Percentiles rank a stretch among this genome's conserved stretches.
phyloP scores from a whole-genome alignment of 1,140 invertebrate species.

The Dendrolimus kikuchii region DNA sequence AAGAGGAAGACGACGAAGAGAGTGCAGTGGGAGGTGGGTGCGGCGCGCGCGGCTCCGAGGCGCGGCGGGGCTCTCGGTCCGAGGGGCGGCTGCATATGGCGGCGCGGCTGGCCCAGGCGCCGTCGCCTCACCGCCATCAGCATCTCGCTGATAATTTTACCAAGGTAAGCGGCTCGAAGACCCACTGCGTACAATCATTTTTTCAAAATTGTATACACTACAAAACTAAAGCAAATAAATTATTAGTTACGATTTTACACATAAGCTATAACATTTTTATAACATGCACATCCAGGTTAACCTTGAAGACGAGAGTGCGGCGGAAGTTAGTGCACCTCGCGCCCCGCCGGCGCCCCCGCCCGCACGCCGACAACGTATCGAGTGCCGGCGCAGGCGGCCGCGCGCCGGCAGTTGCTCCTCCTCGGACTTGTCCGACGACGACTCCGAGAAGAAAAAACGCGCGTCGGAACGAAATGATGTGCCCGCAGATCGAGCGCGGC shows the following conservation, averaged over 20 bases:
- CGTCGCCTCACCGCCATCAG: slow-evolving; percentile 23
- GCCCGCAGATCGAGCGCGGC: slow-evolving; percentile 73
- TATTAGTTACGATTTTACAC: too few species aligned
- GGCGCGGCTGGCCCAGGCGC: slow-evolving; percentile 23
- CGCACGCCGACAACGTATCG: slow-evolving; percentile 38
- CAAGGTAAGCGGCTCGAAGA: slow-evolving; percentile 23
- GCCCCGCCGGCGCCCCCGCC: slow-evolving; percentile 29
- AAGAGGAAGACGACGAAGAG: slow-evolving; percentile 87
- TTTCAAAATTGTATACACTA: too few species aligned
- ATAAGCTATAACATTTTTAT: too few species aligned
- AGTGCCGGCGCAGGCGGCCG: slow-evolving; percentile 72
- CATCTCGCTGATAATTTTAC: slow-evolving; percentile 43
- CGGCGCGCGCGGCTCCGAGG: slow-evolving; percentile 40
- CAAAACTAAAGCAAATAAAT: too few species aligned
- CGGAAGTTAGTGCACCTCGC: slow-evolving; percentile 13
- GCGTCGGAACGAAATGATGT: slow-evolving; percentile 79
- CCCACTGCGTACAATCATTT: too few species aligned
- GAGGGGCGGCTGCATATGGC: slow-evolving; percentile 66
- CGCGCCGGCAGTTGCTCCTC: slow-evolving; percentile 90
- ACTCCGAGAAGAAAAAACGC: slow-evolving; percentile 86
- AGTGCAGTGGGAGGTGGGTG: slow-evolving; percentile 61
- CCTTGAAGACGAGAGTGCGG: slow-evolving; percentile 40
- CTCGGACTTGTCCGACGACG: slow-evolving; percentile 93
- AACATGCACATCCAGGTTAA: slow-evolving; percentile 36
- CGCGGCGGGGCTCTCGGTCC: slow-evolving; percentile 52